phyloP scores from a whole-genome alignment of 2,113 vertebrate genomes.

The Eidolon helvum region DNA sequence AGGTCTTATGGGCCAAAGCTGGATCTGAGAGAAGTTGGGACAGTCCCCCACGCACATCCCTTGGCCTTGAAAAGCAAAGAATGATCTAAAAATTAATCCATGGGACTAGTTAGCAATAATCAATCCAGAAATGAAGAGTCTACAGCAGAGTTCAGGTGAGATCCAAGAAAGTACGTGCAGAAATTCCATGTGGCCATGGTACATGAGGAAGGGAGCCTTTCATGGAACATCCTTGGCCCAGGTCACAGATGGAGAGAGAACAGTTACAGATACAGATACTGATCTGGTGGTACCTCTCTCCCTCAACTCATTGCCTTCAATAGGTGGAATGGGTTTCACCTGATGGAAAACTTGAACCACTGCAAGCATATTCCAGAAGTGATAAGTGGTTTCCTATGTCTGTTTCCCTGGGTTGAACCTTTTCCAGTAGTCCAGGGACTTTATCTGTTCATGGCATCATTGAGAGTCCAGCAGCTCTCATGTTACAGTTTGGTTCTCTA shows the following conservation, averaged over 20 bases:
- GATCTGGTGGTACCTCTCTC: background rate
- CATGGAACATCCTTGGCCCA: background rate
- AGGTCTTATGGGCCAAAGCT: background rate
- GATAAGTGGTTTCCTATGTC: slow-evolving; percentile 1
- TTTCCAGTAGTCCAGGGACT: background rate
- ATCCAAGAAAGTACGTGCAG: background rate
- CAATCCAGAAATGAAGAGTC: background rate
- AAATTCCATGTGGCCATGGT: background rate
- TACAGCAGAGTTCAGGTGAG: background rate
- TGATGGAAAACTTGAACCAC: slow-evolving; percentile 31
- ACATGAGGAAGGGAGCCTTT: background rate
- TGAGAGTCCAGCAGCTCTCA: background rate
- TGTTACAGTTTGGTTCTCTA: background rate
- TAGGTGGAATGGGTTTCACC: background rate
- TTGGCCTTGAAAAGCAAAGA: background rate
- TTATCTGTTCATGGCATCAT: background rate
- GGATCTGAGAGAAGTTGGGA: background rate
- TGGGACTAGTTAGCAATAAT: background rate
- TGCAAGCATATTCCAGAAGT: background rate
- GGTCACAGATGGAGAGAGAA: background rate
- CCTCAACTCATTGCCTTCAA: background rate
- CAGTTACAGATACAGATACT: background rate
- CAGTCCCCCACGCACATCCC: background rate
- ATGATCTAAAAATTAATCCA: background rate
- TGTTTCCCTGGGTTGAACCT: background rate